Evolutionary conservation across 2,797 vertebrate species (phyloP), one percentile per base, ranked within the genome.

Genomic region (Pantherophis alleghaniensis): DNA sequence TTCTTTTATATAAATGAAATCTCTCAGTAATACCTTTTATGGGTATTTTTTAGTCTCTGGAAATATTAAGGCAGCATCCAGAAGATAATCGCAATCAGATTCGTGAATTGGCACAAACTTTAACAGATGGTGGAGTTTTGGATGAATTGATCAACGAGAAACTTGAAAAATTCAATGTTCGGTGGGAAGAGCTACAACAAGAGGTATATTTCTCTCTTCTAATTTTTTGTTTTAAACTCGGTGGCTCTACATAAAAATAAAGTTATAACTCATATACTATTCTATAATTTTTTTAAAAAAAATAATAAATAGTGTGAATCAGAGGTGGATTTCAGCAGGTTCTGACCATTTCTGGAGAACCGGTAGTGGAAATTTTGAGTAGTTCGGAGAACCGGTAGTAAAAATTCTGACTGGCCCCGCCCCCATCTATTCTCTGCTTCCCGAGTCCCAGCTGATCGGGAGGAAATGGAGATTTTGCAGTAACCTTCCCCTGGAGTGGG

Each of bases 71-170:
- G 97, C 98, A 97, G 86, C 99, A 99, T 97, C 99, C 99, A 51
- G 99, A 99, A 96, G 99, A 99, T 95, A 99, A 99, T 97, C 98
- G 99, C 37, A 99, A 98, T 97, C 99, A 99, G 96, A 99, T 99
- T 93, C 98, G 98, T 53, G 98, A 99, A 92, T 96, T 99, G 97
- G 98, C 99, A 92, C 99, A 99, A 97, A 99, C 99, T 2, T 97
- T 99, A 97, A 99, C 98, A 97, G 99, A 99, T 94, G 99, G 99
- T 18, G 98, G 99, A n/a, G 98, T 99, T 90, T 98, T 99, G 97
- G 99, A 99, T 95, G 99, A 99, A 91, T 94, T 99, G 87, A 99
- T 99, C 94, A 98, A 98, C 94, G 98, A 99, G 90, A 99, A 99
- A 95, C 98, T 99, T 28, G 98, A 99, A 9, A 98, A 98, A 24